Percentiles rank a stretch among this genome's conserved stretches.
Conservation (phyloP, 1,140 invertebrate genomes). For the Cecropterus lyciades region DNA sequence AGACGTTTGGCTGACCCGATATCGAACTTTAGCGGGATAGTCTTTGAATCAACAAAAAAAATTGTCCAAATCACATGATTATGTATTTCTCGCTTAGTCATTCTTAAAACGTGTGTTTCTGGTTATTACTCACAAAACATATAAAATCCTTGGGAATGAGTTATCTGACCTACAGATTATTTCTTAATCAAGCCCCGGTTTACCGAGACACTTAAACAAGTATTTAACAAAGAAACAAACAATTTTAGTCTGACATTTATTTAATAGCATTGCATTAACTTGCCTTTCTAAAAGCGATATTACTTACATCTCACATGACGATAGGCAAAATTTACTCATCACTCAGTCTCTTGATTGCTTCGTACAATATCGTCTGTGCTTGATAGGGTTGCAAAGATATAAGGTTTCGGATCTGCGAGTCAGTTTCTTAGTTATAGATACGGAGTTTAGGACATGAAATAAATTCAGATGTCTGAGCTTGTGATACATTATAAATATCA, state of each 20-base stretch:
- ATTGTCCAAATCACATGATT: no score
- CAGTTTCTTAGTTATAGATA: no score
- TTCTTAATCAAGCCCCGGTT: neutral
- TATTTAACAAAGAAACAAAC: neutral
- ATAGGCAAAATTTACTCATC: constrained; percentile 22
- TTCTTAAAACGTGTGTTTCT: no score
- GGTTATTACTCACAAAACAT: no score
- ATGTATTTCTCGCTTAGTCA: no score
- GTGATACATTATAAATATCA: no score
- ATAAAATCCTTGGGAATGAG: neutral
- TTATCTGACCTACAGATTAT: constrained; percentile 1
- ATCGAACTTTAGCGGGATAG: no score
- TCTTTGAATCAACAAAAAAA: no score
- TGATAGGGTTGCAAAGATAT: neutral
- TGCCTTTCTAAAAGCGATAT: neutral
- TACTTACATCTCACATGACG: constrained; percentile 5
- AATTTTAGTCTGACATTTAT: neutral
- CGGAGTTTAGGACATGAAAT: no score
- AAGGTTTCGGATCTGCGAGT: neutral
- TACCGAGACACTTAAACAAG: neutral
- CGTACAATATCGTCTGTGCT: constrained; percentile 16
- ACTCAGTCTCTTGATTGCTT: constrained; percentile 25
- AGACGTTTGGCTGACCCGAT: no score
- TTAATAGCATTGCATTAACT: neutral
- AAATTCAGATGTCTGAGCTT: no score